Evolutionary conservation across 2,888 invertebrate genomes (phyloP).

Genomic region (Strigamia crassipes): DNA sequence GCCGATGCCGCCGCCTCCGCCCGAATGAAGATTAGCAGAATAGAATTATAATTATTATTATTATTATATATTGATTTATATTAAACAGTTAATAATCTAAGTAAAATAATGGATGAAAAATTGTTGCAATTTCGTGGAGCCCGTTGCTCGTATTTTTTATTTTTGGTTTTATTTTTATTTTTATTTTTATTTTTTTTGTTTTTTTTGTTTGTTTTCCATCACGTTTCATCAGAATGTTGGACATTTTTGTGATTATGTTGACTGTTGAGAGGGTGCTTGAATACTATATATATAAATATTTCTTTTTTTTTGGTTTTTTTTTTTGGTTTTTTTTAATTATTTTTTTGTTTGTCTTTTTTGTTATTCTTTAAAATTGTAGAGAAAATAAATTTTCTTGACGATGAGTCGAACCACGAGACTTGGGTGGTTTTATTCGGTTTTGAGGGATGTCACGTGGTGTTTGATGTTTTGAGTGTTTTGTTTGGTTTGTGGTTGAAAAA

Average conservation of each 20-base stretch:
- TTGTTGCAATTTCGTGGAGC: background rate
- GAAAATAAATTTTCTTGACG: conserved; percentile 18
- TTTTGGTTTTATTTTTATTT: background rate
- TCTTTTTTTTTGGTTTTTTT: conserved; percentile 6
- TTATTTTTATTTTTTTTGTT: background rate
- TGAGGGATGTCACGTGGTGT: background rate
- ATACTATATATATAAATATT: background rate
- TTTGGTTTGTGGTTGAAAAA: too few species aligned
- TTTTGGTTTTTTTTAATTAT: background rate
- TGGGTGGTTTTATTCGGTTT: background rate
- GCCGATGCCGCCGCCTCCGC: conserved; percentile 49
- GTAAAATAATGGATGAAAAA: conserved; percentile 13
- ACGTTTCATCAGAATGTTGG: conserved; percentile 14
- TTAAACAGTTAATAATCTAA: background rate
- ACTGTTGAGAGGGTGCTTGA: conserved; percentile 27
- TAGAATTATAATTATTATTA: conserved; percentile 14
- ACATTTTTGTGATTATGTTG: conserved; percentile 27
- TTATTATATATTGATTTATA: background rate
- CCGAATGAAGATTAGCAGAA: conserved; percentile 42
- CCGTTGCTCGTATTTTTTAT: background rate
- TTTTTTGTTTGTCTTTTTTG: conserved; percentile 1
- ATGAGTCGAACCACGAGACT: background rate
- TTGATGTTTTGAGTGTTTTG: background rate
- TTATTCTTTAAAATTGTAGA: conserved; percentile 13
- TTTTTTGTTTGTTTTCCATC: background rate